phyloP scores from a whole-genome alignment of 2,888 invertebrate genomes.

The Steinernema scapterisci region DNA sequence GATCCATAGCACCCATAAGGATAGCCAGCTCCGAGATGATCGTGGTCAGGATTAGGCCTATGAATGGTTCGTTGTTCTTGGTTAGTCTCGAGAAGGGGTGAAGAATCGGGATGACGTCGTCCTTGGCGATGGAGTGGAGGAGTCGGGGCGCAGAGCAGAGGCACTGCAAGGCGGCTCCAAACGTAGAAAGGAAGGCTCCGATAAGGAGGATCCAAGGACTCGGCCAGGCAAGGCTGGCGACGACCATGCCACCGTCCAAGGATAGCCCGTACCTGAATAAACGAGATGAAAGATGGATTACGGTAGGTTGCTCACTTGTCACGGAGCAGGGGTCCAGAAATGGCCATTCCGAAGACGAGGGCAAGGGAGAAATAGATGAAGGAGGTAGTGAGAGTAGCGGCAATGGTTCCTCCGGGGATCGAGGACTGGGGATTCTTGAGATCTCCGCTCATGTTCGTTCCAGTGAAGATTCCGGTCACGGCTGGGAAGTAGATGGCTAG shows the following conservation, averaged over 20 bases:
- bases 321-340: constrained; percentile 87
- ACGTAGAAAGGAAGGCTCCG: constrained; percentile 94
- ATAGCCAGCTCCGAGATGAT: constrained; percentile 74
- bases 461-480: constrained; percentile 98
- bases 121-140: constrained; percentile 91
- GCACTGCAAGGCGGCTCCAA: constrained; percentile 96
- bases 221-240: constrained; percentile 97
- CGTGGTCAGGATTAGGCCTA: constrained; percentile 82
- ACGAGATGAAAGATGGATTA: neutral
- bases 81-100: constrained; percentile 87
- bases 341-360: constrained; percentile 83
- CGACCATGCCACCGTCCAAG: constrained; percentile 90
- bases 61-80: constrained; percentile 79
- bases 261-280: constrained; percentile 86
- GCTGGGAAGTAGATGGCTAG: constrained; percentile 99
- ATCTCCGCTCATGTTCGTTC: constrained; percentile 92
- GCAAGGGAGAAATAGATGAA: constrained; percentile 85
- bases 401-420: constrained; percentile 95
- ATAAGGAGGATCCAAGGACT: constrained; percentile 97
- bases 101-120: constrained; percentile 76
- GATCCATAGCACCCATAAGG: constrained; percentile 89
- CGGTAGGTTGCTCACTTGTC: constrained; percentile 88
- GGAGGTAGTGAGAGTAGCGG: constrained; percentile 93
- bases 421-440: constrained; percentile 96
- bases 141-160: constrained; percentile 73